Evolutionary conservation across 2,888 invertebrate genomes (phyloP).

Genomic region (Melolontha melolontha): DNA sequence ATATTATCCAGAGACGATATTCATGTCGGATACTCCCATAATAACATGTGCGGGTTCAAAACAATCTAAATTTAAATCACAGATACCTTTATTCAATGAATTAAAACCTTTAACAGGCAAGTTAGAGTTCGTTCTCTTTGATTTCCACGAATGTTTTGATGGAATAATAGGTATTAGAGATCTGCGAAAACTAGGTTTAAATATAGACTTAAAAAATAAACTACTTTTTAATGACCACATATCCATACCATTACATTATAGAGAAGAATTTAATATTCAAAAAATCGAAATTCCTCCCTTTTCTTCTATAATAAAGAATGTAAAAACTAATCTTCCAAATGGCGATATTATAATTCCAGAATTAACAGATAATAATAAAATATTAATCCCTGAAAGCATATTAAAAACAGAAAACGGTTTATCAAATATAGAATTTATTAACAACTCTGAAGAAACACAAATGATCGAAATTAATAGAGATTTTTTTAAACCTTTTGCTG

Average conservation of each 20-base stretch:
- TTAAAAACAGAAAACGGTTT: not conserved
- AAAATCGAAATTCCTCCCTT: too few relatives aligned
- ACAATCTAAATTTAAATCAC: constrained; percentile 13
- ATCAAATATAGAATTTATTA: not conserved
- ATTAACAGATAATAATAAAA: not conserved
- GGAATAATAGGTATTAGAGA: constrained; percentile 36
- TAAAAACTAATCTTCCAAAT: constrained; percentile 1
- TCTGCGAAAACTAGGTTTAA: constrained; percentile 21
- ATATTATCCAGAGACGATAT: constrained; percentile 10
- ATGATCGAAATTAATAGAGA: constrained; percentile 2
- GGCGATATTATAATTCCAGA: not conserved
- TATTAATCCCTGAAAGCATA: not conserved
- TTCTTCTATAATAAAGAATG: not conserved
- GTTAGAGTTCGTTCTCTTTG: constrained; percentile 20
- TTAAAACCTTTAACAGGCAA: not conserved
- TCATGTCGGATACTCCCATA: constrained; percentile 10
- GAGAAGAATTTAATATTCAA: too few relatives aligned
- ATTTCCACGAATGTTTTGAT: constrained; percentile 39
- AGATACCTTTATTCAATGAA: constrained; percentile 15
- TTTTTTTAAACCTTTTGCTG: not conserved
- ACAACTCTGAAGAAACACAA: not conserved
- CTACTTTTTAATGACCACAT: too few relatives aligned
- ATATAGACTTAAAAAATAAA: constrained; percentile 25
- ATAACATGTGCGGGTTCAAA: constrained; percentile 23
- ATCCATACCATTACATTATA: too few relatives aligned